These are phyloP conservation scores for Drosophila insularis DNA, from an alignment of 1,140 invertebrate genomes.

Conservation along the genomic window DNA sequence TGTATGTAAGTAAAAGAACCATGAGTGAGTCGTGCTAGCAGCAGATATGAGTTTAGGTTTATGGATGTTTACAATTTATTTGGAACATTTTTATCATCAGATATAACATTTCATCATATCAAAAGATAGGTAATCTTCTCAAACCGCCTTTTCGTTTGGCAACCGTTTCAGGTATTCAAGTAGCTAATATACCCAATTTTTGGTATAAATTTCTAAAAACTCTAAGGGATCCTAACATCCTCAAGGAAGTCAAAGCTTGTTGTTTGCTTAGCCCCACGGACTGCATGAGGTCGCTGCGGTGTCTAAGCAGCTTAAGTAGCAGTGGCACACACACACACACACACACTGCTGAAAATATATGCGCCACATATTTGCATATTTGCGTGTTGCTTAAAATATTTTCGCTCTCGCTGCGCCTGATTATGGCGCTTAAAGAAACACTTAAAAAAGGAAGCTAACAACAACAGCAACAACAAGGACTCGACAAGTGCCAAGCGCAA, in stretches of 20 bases:
- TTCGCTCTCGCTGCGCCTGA: slow-evolving; percentile 73
- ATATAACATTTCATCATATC: background rate
- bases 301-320: slow-evolving; percentile 75
- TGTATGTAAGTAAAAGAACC: too few relatives aligned
- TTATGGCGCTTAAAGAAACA: slow-evolving; percentile 80
- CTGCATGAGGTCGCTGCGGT: slow-evolving; percentile 40
- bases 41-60: too few relatives aligned
- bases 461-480: slow-evolving; percentile 14
- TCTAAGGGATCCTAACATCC: slow-evolving; percentile 10
- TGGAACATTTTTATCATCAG: too few relatives aligned
- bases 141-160: background rate
- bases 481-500: slow-evolving; percentile 72
- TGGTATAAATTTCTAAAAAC: background rate
- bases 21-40: too few relatives aligned
- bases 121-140: background rate
- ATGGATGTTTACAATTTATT: too few relatives aligned
- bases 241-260: slow-evolving; percentile 54
- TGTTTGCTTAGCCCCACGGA: slow-evolving; percentile 68
- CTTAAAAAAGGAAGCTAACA: slow-evolving; percentile 56
- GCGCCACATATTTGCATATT: slow-evolving; percentile 71
- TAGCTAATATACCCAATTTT: slow-evolving; percentile 11
- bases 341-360: slow-evolving; percentile 47
- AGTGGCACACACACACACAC: slow-evolving; percentile 37
- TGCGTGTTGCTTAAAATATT: slow-evolving; percentile 71
- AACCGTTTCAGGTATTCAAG: background rate